phyloP scores from a whole-genome alignment of 2,797 vertebrate species.

The Malurus splendens region DNA sequence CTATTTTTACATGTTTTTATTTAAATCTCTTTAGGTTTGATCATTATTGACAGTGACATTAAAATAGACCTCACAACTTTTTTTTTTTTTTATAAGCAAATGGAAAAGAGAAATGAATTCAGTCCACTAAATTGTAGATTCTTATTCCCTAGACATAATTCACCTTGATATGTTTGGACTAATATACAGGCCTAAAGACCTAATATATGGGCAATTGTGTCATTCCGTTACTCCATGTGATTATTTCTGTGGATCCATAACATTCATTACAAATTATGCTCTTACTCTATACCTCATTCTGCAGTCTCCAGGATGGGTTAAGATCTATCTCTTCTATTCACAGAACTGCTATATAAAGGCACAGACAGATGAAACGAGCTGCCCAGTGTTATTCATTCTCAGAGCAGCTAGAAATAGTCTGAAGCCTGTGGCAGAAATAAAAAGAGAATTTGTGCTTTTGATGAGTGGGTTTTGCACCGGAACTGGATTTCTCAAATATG shows the following conservation, averaged over 20 bases:
- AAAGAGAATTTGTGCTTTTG: not conserved
- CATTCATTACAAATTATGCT: not conserved
- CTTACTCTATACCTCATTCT: not conserved
- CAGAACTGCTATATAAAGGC: conserved; percentile 1
- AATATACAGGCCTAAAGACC: not conserved
- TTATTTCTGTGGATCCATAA: not conserved
- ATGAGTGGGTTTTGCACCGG: not conserved
- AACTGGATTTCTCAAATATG: not conserved
- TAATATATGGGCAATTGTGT: not conserved
- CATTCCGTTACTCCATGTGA: not conserved
- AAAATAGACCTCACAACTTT: not conserved
- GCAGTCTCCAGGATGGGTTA: not conserved
- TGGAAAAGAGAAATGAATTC: not conserved
- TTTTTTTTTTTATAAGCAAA: not conserved
- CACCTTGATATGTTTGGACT: not conserved
- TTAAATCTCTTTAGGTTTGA: not conserved
- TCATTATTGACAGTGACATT: not conserved
- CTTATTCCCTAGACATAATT: not conserved
- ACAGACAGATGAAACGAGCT: conserved; percentile 4
- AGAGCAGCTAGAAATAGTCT: conserved; percentile 5
- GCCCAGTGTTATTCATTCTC: conserved; percentile 5
- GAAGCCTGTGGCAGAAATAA: conserved; percentile 13
- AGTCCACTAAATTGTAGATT: not conserved
- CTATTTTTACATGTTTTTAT: not conserved
- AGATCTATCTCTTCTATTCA: not conserved